Conservation (phyloP, 2,888 invertebrate species). For the Stenurella melanura region DNA sequence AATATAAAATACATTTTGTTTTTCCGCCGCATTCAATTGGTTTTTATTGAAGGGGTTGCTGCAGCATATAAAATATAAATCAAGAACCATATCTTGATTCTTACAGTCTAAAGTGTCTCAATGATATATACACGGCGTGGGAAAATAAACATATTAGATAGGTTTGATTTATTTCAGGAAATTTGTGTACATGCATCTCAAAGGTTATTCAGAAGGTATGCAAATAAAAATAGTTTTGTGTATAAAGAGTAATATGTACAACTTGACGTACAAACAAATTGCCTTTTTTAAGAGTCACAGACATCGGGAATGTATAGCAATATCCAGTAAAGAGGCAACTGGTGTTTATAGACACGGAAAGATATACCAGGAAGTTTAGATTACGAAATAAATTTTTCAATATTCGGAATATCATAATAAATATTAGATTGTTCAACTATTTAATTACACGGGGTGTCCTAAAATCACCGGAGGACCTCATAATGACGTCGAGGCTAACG, state of each 20-base stretch:
- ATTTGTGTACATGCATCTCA: slow-evolving; percentile 4
- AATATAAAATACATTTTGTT: slow-evolving; percentile 41
- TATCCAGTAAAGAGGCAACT: background rate
- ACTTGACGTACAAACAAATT: background rate
- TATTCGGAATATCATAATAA: too few relatives aligned
- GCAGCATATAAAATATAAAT: slow-evolving; percentile 37
- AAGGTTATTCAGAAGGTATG: background rate
- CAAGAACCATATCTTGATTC: slow-evolving; percentile 33
- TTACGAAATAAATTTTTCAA: too few relatives aligned
- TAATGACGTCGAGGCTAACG: too few relatives aligned
- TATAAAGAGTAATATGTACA: background rate
- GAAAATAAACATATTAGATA: slow-evolving; percentile 15
- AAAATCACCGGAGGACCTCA: too few relatives aligned
- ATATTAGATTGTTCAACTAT: too few relatives aligned
- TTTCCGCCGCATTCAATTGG: slow-evolving; percentile 43
- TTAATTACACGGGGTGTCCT: too few relatives aligned
- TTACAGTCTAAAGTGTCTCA: slow-evolving; percentile 29
- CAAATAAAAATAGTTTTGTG: background rate
- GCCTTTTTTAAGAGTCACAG: background rate
- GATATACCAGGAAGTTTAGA: too few relatives aligned
- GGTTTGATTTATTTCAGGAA: slow-evolving; percentile 23
- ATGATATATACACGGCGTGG: slow-evolving; percentile 22
- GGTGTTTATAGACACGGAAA: too few relatives aligned
- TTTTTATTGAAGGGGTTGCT: slow-evolving; percentile 41
- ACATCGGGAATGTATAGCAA: background rate